Conservation (phyloP, 2,797 vertebrate genomes). For the Alectoris magna region DNA sequence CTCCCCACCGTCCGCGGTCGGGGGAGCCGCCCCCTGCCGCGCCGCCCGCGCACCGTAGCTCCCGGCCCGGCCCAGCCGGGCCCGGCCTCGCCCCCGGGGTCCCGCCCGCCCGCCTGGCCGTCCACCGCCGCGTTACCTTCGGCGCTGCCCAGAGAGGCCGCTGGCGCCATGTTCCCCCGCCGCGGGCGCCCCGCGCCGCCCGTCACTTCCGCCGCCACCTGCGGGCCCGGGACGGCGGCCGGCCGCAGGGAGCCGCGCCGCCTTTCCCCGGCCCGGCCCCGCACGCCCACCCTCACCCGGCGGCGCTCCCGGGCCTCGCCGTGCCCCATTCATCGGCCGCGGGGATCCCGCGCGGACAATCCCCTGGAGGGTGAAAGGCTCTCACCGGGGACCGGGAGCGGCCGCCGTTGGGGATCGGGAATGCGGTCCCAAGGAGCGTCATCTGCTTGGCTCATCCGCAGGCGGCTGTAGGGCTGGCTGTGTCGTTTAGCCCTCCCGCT, state of each 20-base stretch:
- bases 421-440: not conserved
- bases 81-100: slow-evolving; percentile 55
- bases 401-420: not conserved
- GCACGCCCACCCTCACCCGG: not conserved
- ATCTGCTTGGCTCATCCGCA: not conserved
- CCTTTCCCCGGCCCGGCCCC: no score
- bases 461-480: rapidly evolving
- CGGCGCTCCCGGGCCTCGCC: not conserved
- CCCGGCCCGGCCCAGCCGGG: not conserved
- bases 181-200: slow-evolving; percentile 21
- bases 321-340: not conserved
- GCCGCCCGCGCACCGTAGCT: not conserved
- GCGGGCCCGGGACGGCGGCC: not conserved
- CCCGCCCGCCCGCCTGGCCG: not conserved
- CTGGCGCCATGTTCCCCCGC: slow-evolving; percentile 76
- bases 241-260: no score
- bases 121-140: slow-evolving; percentile 71
- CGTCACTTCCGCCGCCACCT: slow-evolving; percentile 78
- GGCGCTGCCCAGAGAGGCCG: slow-evolving; percentile 67
- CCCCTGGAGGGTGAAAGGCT: not conserved
- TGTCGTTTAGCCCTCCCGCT: not conserved
- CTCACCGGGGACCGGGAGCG: not conserved
- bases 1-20: not conserved
- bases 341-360: not conserved
- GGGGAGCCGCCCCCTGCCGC: slow-evolving; percentile 5